Percentiles rank a stretch among this genome's conserved stretches.
phyloP scores from a whole-genome alignment of 2,797 vertebrate species.

The Acropternis orthonyx region DNA sequence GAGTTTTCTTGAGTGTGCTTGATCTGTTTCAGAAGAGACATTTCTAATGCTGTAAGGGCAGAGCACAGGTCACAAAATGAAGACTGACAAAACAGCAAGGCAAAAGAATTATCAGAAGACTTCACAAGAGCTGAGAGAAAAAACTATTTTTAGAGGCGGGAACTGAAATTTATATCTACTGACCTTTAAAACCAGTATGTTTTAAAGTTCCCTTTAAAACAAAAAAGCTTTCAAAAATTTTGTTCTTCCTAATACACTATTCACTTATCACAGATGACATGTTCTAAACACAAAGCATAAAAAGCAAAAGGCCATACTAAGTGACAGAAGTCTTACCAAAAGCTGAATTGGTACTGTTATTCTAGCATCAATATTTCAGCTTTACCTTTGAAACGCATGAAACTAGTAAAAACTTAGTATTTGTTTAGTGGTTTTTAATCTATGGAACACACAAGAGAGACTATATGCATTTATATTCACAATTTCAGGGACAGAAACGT shows the following conservation, averaged over 20 bases:
- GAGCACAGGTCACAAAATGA: neutral
- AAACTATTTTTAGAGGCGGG: neutral
- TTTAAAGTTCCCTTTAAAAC: neutral
- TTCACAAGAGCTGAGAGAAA: neutral
- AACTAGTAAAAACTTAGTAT: neutral
- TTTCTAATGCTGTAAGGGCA: neutral
- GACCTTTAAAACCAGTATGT: neutral
- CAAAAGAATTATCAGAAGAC: neutral
- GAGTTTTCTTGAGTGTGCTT: neutral
- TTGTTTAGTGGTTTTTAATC: neutral
- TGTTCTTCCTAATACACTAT: neutral
- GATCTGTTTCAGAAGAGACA: neutral
- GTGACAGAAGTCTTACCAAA: neutral
- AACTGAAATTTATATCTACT: neutral
- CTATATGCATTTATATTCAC: neutral
- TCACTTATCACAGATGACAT: neutral
- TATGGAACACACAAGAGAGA: neutral
- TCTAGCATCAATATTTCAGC: neutral
- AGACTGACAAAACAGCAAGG: neutral
- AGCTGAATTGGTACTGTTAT: neutral
- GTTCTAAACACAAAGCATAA: neutral
- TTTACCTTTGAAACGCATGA: neutral
- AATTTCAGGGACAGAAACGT: neutral
- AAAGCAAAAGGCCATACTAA: neutral
- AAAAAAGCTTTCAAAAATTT: neutral